Evolutionary conservation across 1,140 invertebrate genomes (phyloP), one percentile per base, ranked within the genome.

Genomic region (Lutraria rhynchaena): DNA sequence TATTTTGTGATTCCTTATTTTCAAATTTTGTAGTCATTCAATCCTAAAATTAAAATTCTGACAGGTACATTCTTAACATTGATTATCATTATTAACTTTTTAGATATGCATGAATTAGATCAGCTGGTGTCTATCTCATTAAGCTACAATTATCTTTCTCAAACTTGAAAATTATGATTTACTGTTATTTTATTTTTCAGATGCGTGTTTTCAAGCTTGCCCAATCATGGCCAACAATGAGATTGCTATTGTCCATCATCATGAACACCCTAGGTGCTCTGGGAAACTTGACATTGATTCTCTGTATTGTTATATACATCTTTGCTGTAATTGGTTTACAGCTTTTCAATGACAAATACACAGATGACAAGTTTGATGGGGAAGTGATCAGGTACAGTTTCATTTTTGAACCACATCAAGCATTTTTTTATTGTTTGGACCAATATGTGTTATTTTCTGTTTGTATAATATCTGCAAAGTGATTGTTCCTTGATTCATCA

Each of bases 291-390:
- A 98, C 97, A 84, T 97, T 99, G 94, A 97, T 99, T 88, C 95
- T 99, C 91, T 97, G 96, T 92, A 99, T 99, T 93, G 98, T 99
- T 93, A 98, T 99, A 94, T 99, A 99, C 94, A 99, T 99, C 93
- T 99, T 98, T 94, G 97, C 98, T 92, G 97, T 99, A 81, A 98
- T 98, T 96, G 98, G 98, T 86, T 98, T 99, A 96, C 97, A 99
- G 93, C 95, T 99, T 83, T 99, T 99, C 94, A 97, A 97, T 88
- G 97, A 98, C 92, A 96, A 97, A 92, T 98, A 98, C 91, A 95
- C 85, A 17, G 44, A 35, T 19, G 81, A 86, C 37, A 77, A 87
- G 53, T 92, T 89, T 85, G 86, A 61, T 31, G 63, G 44, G 13
- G 88, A 86, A n/a, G 77, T 87, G 35, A 85, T 85, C 17, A 88